A percentile compares a stretch with the other conserved stretches of the same genome.
phyloP scores from a whole-genome alignment of 2,797 vertebrate species.

The Arctocebus calabarensis region DNA sequence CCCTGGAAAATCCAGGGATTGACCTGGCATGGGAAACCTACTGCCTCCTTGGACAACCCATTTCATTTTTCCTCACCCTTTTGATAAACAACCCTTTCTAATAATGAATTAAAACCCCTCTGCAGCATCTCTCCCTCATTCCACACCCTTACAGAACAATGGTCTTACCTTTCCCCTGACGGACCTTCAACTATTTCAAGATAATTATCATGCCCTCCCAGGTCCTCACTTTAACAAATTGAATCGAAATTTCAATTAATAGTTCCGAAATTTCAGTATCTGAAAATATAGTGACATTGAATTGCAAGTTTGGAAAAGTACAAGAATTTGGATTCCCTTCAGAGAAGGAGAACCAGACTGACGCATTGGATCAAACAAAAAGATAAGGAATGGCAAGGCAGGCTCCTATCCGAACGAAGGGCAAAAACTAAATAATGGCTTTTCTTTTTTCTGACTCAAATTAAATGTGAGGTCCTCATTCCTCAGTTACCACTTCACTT shows the following conservation, averaged over 20 bases:
- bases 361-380: constrained; percentile 31
- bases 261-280: constrained; percentile 68
- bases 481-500: constrained; percentile 64
- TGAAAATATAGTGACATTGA: constrained; percentile 56
- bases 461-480: constrained; percentile 75
- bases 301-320: constrained; percentile 64
- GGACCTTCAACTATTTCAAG: constrained; percentile 53
- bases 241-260: constrained; percentile 74
- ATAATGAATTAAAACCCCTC: constrained; percentile 29
- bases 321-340: constrained; percentile 31
- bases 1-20: not conserved
- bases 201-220: constrained; percentile 73
- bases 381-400: constrained; percentile 52
- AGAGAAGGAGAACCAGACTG: constrained; percentile 50
- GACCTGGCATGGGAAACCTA: not conserved
- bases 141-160: not conserved
- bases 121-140: not conserved
- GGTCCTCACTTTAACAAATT: constrained; percentile 66
- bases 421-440: constrained; percentile 63
- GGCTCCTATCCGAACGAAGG: constrained; percentile 54
- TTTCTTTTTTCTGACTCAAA: constrained; percentile 68
- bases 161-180: constrained; percentile 60
- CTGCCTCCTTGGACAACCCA: not conserved
- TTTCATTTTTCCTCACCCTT: constrained; percentile 30
- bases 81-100: constrained; percentile 44